Evolutionary conservation across 2,797 vertebrate genomes (phyloP).

Genomic region (Hydrocynus forskahlii): DNA sequence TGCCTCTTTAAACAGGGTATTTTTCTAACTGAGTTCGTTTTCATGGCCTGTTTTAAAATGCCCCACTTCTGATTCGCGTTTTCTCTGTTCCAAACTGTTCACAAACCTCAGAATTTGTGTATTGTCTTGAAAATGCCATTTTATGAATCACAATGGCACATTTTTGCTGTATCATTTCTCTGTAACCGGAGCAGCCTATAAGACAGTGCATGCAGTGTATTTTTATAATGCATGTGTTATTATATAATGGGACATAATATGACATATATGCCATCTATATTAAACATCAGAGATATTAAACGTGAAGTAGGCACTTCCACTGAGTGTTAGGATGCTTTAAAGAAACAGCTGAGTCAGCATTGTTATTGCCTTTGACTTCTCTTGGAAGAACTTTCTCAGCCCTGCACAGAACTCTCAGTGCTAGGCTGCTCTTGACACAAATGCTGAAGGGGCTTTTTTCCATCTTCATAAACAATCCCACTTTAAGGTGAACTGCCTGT

Average conservation of each 20-base stretch:
- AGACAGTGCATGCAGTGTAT: background rate
- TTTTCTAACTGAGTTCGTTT: too few relatives aligned
- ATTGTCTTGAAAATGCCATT: background rate
- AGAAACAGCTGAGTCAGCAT: conserved; percentile 10
- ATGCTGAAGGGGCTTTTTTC: conserved; percentile 10
- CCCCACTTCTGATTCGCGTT: too few relatives aligned
- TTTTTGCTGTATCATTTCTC: too few relatives aligned
- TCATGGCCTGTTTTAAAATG: too few relatives aligned
- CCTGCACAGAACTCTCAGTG: conserved; percentile 3
- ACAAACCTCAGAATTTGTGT: too few relatives aligned
- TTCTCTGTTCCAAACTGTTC: too few relatives aligned
- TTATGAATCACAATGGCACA: background rate
- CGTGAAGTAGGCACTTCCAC: background rate
- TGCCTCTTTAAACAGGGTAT: too few relatives aligned
- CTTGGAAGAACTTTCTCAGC: conserved; percentile 12
- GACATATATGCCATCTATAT: background rate
- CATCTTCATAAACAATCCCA: conserved; percentile 28
- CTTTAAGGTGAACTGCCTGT: conserved; percentile 13
- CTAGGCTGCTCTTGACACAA: conserved; percentile 13
- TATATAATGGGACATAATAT: background rate
- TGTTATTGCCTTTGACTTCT: conserved; percentile 23
- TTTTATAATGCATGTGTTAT: background rate
- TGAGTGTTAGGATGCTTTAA: background rate
- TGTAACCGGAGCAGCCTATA: background rate
- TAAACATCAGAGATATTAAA: background rate